Conservation (phyloP, 2,888 invertebrate genomes). For the Pediacus dermestoides region DNA sequence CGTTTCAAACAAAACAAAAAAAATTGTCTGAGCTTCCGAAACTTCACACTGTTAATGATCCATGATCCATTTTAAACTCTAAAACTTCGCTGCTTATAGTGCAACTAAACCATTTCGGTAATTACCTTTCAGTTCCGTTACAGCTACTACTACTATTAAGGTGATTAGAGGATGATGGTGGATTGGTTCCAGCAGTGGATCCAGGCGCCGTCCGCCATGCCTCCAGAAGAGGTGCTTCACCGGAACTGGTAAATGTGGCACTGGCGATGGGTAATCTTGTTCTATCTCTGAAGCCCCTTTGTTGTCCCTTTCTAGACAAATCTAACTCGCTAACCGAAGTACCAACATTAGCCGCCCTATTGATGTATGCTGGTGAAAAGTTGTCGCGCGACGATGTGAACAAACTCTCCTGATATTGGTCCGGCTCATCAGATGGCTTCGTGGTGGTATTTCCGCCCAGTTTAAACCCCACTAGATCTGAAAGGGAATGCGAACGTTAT, state of each 20-base stretch:
- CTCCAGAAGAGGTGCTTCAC: conserved; percentile 70
- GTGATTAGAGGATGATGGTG: conserved; percentile 59
- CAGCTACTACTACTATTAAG: conserved; percentile 60
- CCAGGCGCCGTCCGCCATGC: conserved; percentile 60
- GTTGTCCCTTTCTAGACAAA: conserved; percentile 65
- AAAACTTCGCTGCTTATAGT: no score
- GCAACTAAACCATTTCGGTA: no score
- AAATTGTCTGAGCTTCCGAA: no score
- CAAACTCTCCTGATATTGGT: conserved; percentile 22
- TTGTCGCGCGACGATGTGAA: conserved; percentile 72
- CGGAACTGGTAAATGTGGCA: conserved; percentile 64
- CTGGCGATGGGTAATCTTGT: conserved; percentile 62
- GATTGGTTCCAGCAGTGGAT: conserved; percentile 55
- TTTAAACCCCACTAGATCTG: conserved; percentile 77
- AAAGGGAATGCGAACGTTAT: no score
- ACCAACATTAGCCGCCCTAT: conserved; percentile 59
- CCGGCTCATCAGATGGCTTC: conserved; percentile 24
- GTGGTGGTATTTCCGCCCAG: conserved; percentile 56
- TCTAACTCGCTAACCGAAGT: conserved; percentile 73
- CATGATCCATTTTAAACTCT: no score
- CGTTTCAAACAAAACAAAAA: no score
- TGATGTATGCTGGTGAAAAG: conserved; percentile 59
- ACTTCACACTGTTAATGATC: no score
- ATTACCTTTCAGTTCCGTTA: conserved; percentile 65
- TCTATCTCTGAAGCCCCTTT: conserved; percentile 58